Percentiles rank a stretch among this genome's conserved stretches.
These are phyloP conservation scores for Cylindroiulus punctatus DNA, from an alignment of 2,888 invertebrate genomes.

Conservation along the genomic window DNA sequence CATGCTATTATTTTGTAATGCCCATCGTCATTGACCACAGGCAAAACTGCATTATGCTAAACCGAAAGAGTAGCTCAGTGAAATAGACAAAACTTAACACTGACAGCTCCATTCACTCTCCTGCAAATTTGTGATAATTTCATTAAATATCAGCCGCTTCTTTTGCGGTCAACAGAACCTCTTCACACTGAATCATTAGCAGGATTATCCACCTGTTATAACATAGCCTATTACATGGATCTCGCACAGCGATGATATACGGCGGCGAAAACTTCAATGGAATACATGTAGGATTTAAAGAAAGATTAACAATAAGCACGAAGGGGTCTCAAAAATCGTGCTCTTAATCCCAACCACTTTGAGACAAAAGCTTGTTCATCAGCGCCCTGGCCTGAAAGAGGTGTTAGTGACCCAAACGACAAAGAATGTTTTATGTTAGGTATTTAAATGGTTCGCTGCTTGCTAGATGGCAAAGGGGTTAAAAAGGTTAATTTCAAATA, in stretches of 20 bases:
- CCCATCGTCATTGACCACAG: neutral
- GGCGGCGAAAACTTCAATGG: conserved; percentile 29
- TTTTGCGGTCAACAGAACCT: neutral
- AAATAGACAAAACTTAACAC: conserved; percentile 12
- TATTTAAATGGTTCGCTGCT: conserved; percentile 1
- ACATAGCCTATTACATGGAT: neutral
- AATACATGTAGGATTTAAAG: neutral
- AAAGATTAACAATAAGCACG: conserved; percentile 38
- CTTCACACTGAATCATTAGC: conserved; percentile 33
- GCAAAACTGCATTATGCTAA: conserved; percentile 21
- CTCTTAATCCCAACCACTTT: conserved; percentile 17
- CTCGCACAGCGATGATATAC: neutral
- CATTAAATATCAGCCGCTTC: conserved; percentile 39
- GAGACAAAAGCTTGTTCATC: conserved; percentile 23
- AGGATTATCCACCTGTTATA: conserved; percentile 46
- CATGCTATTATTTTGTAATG: neutral
- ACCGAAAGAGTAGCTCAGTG: neutral
- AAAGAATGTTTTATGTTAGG: neutral
- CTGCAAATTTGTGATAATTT: conserved; percentile 27
- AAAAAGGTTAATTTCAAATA: conserved; percentile 36
- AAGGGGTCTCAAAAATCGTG: conserved; percentile 23
- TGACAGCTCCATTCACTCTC: conserved; percentile 41
- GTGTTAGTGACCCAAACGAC: conserved; percentile 20
- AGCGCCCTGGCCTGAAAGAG: neutral
- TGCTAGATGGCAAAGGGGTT: neutral